Evolutionary conservation across 2,113 vertebrate species (phyloP).

Genomic region (Tor tambroides): DNA sequence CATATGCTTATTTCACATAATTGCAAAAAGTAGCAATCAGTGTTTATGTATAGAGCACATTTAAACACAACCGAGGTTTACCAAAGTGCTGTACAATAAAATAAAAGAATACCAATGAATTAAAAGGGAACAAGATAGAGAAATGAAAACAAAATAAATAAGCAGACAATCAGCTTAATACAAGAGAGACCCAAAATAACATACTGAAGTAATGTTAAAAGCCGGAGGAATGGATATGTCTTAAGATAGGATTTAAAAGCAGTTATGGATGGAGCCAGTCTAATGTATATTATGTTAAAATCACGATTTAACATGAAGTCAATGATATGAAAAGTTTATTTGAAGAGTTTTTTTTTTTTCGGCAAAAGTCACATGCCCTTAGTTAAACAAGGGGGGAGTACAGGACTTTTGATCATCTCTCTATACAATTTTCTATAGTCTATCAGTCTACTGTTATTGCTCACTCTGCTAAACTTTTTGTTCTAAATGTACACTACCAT

Average conservation of each 20-base stretch:
- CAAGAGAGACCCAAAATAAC: too few species aligned
- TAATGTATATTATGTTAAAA: background rate
- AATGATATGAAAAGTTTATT: background rate
- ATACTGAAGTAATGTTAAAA: too few species aligned
- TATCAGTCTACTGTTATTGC: background rate
- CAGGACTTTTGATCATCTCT: background rate
- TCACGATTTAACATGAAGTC: background rate
- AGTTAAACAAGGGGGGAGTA: background rate
- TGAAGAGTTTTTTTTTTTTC: background rate
- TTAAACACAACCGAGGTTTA: too few species aligned
- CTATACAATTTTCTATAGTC: background rate
- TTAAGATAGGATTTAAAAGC: too few species aligned
- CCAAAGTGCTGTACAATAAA: too few species aligned
- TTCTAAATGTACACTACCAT: background rate
- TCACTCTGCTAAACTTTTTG: conserved; percentile 1
- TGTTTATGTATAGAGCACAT: too few species aligned
- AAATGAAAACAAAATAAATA: too few species aligned
- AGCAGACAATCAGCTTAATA: too few species aligned
- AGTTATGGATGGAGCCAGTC: too few species aligned
- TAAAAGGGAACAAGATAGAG: too few species aligned
- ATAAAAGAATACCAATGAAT: too few species aligned
- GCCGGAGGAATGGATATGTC: too few species aligned
- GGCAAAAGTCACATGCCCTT: background rate
- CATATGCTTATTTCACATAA: conserved; percentile 7
- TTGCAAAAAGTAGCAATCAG: background rate